A percentile compares a stretch with the other conserved stretches of the same genome.
phyloP scores from a whole-genome alignment of 1,140 invertebrate species.

The Polyergus mexicanus region DNA sequence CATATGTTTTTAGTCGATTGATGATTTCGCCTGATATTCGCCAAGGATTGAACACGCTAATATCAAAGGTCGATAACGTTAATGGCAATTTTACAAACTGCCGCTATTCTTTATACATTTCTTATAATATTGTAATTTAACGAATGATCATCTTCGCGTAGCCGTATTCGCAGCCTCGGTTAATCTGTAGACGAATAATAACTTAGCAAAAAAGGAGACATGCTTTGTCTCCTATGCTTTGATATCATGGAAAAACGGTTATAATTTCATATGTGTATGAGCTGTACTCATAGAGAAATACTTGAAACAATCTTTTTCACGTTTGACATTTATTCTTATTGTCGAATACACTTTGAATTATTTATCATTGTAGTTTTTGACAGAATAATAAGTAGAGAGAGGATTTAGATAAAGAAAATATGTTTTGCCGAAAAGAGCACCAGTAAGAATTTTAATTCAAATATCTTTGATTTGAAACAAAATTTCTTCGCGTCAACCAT shows the following conservation, averaged over 20 bases:
- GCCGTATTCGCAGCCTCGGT: neutral
- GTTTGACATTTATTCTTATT: neutral
- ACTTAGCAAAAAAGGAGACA: neutral
- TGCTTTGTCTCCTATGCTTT: no score
- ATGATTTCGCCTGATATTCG: slow-evolving; percentile 44
- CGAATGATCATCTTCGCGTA: neutral
- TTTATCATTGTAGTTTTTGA: neutral
- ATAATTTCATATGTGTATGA: slow-evolving; percentile 17
- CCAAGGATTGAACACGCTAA: slow-evolving; percentile 34
- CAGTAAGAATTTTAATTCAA: slow-evolving; percentile 26
- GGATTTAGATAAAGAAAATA: neutral
- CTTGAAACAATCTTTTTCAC: neutral
- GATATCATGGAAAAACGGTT: neutral
- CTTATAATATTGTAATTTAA: slow-evolving; percentile 30
- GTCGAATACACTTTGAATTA: neutral
- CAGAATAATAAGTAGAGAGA: neutral
- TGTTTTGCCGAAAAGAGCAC: neutral
- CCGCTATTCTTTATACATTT: slow-evolving; percentile 4
- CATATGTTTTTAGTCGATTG: slow-evolving; percentile 32
- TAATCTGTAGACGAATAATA: slow-evolving; percentile 8
- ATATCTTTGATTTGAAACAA: neutral
- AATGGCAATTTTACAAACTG: slow-evolving; percentile 19
- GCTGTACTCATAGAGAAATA: neutral
- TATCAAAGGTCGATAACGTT: slow-evolving; percentile 33
- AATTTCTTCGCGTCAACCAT: slow-evolving; percentile 17